Evolutionary conservation across 2,888 invertebrate species (phyloP).

Genomic region (Augiades crinisus): DNA sequence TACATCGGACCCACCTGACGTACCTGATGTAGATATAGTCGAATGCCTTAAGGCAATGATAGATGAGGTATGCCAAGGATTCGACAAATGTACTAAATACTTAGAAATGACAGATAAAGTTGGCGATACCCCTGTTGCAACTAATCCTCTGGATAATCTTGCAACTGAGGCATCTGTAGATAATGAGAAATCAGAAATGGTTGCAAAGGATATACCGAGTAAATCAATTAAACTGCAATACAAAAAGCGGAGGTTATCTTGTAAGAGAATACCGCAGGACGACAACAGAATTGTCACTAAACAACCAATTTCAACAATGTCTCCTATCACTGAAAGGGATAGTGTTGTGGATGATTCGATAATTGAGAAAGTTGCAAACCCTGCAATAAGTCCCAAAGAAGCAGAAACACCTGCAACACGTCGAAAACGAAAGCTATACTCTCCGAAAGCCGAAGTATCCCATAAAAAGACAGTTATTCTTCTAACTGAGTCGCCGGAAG

Average conservation of each 20-base stretch:
- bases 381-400: constrained; percentile 14
- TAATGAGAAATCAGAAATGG: not conserved
- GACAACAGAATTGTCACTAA: constrained; percentile 35
- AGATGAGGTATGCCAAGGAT: constrained; percentile 55
- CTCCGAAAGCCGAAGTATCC: constrained; percentile 51
- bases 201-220: constrained; percentile 15
- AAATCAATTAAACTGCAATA: constrained; percentile 41
- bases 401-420: constrained; percentile 34
- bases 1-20: constrained; percentile 20
- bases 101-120: constrained; percentile 33
- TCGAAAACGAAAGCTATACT: constrained; percentile 64
- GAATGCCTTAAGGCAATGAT: constrained; percentile 56
- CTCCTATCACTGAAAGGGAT: constrained; percentile 40
- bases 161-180: not conserved
- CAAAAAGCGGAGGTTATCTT: constrained; percentile 33
- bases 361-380: constrained; percentile 26
- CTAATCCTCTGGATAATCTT: not conserved
- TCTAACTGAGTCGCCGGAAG: constrained; percentile 33
- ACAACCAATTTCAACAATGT: constrained; percentile 39
- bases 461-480: constrained; percentile 35
- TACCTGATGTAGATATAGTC: constrained; percentile 45
- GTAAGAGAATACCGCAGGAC: constrained; percentile 31
- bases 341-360: constrained; percentile 3
- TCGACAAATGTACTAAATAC: constrained; percentile 48
- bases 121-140: not conserved